A percentile compares a stretch with the other conserved stretches of the same genome.
Conservation (phyloP, 2,888 invertebrate genomes). For the Paralinhomoeus sp. region DNA sequence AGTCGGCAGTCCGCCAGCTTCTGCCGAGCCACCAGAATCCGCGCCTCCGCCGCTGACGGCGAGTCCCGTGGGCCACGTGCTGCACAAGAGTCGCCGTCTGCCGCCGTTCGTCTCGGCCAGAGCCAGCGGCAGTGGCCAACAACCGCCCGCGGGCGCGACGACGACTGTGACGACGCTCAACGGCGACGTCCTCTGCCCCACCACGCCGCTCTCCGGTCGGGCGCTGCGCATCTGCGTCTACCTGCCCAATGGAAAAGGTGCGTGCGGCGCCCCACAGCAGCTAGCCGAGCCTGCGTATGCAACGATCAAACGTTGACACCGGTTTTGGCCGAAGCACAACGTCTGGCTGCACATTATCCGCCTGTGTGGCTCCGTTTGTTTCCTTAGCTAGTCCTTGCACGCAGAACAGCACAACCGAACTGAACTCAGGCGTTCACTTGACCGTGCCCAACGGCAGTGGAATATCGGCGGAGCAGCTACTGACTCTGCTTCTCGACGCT, state of each 20-base stretch:
- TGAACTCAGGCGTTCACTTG: conserved; percentile 31
- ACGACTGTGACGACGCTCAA: no score
- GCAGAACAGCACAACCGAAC: background rate
- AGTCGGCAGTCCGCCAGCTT: no score
- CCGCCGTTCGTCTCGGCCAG: no score
- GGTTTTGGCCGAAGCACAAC: no score
- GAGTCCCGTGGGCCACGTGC: background rate
- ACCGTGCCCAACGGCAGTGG: conserved; percentile 53
- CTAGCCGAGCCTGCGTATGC: no score
- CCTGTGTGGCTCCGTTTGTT: background rate
- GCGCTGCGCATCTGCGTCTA: conserved; percentile 24
- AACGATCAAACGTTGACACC: background rate
- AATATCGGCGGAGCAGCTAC: conserved; percentile 39
- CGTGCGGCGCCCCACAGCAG: no score
- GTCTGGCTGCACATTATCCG: background rate
- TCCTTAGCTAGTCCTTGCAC: background rate
- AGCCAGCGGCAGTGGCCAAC: no score
- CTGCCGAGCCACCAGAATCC: no score
- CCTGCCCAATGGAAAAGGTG: conserved; percentile 23
- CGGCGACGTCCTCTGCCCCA: no score
- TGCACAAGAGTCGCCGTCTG: background rate
- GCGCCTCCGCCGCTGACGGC: background rate
- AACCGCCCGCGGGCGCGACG: no score
- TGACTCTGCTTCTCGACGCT: conserved; percentile 45
- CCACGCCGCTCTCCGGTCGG: no score